These are phyloP conservation scores for Abscondita cerata DNA, from an alignment of 2,888 invertebrate species.

Conservation along the genomic window DNA sequence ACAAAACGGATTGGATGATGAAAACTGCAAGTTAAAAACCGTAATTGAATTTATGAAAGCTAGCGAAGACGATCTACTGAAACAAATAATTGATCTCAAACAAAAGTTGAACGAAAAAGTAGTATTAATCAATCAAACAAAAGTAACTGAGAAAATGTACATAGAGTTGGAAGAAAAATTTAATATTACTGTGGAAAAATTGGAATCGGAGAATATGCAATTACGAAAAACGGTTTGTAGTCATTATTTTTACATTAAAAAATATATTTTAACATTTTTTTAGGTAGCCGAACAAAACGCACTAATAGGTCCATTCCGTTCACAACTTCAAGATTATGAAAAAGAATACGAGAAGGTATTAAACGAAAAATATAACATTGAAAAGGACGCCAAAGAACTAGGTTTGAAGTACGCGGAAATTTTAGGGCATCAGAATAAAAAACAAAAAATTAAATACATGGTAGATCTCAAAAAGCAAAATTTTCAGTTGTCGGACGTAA, in stretches of 20 bases:
- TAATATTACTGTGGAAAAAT: conserved; percentile 23
- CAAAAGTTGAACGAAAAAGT: not conserved
- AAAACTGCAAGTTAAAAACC: conserved; percentile 24
- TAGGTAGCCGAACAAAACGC: conserved; percentile 47
- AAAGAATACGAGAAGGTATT: conserved; percentile 57
- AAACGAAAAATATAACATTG: conserved; percentile 53
- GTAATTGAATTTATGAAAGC: conserved; percentile 23
- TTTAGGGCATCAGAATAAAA: conserved; percentile 70
- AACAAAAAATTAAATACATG: conserved; percentile 68
- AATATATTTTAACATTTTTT: not conserved
- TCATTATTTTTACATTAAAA: not conserved
- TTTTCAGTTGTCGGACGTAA: conserved; percentile 59
- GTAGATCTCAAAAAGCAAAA: conserved; percentile 60
- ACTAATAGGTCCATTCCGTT: conserved; percentile 56
- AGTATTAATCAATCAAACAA: not conserved
- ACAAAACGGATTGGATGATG: conserved; percentile 6
- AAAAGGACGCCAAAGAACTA: conserved; percentile 62
- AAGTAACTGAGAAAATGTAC: conserved; percentile 1
- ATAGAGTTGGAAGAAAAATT: conserved; percentile 31
- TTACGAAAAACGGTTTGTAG: conserved; percentile 46
- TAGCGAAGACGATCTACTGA: conserved; percentile 12
- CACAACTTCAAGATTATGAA: conserved; percentile 61
- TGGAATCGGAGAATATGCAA: conserved; percentile 40
- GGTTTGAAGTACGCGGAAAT: conserved; percentile 65
- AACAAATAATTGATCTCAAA: conserved; percentile 4